Base-by-base conservation (phyloP, 2,888 invertebrate species). In the Drosophila histrio region DNA sequence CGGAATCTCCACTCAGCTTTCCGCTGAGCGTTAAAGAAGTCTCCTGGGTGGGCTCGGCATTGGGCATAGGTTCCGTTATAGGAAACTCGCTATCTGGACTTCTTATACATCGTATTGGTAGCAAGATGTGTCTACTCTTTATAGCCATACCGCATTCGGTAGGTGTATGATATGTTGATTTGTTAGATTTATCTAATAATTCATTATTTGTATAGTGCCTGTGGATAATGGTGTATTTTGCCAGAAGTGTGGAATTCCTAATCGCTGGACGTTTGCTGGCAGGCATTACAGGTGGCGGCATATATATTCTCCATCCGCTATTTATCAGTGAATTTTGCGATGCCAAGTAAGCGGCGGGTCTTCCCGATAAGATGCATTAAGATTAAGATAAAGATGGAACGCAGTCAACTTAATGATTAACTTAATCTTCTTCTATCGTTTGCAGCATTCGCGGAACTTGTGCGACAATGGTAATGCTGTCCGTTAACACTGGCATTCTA, bases 321-420 rank as follows among this genome's bases (percentile, higher is more conserved):
- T 91, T 83, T 53, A 83, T 91, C 4, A 82, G 90, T n/a, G 91
- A 91, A 75, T 91, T 90, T 53, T 83, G 90, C 1, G 89, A 91
- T 56, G 72, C 80, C 13, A 79, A 74, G 91, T 91, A 64, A 46
- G 22, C 36, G 11, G 15, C n/a, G n/a, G n/a, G n/a, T n/a, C 13
- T 60, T 8, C 82, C n/a, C 6, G 43, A 43, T 44, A 28, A 24
- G 26, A 21, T 24, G 4, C 4, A 36, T 89, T 47, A 15, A 38
- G 6, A 47, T 85, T 8, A 59, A 24, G 24, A 8, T 89, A 87
- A 49, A 36, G 49, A 17, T 36, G 4, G 13, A 21, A 3, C 34
- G 15, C 30, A 3, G 5, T 21, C 38, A 6, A 36, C 11, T 13
- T 24, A 24, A 11, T 9, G 11, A 28, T 88, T 88, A 1, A 47